Conservation (phyloP, 30 jellyfish, hydroid and myxozoan species). For the Turritopsis dohrnii region DNA sequence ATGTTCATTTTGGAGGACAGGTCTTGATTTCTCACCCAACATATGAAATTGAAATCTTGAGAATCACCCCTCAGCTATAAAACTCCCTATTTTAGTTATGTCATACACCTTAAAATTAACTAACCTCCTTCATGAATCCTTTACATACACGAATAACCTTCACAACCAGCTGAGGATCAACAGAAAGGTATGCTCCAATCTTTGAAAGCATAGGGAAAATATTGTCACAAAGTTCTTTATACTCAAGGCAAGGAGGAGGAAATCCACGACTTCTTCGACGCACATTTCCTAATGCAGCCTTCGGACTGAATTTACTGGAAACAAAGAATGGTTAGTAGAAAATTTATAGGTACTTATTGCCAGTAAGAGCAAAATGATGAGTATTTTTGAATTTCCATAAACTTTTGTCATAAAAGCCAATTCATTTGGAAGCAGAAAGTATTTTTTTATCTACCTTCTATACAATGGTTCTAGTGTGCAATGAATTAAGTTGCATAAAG, state of each 20-base stretch:
- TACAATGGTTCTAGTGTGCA: constrained; percentile 76
- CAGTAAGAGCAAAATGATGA: background rate
- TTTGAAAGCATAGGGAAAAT: constrained; percentile 75
- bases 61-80: too few species aligned
- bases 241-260: constrained; percentile 59
- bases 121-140: constrained; percentile 88
- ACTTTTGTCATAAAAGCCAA: background rate
- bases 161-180: constrained; percentile 85
- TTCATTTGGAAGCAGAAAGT: too few species aligned
- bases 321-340: background rate
- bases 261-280: constrained; percentile 48
- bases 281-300: constrained; percentile 65
- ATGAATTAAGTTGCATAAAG: constrained; percentile 72
- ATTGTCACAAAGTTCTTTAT: constrained; percentile 56
- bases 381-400: background rate
- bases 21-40: background rate
- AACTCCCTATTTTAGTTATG: too few species aligned
- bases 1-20: too few species aligned
- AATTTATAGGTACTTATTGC: background rate
- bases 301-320: constrained; percentile 62
- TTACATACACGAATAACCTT: constrained; percentile 60
- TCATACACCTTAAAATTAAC: too few species aligned
- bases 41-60: constrained; percentile 1
- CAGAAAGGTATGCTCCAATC: constrained; percentile 72
- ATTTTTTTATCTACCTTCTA: constrained; percentile 48